phyloP scores from a whole-genome alignment of 92 coral and sea anemone species.

The Montipora capitata region DNA sequence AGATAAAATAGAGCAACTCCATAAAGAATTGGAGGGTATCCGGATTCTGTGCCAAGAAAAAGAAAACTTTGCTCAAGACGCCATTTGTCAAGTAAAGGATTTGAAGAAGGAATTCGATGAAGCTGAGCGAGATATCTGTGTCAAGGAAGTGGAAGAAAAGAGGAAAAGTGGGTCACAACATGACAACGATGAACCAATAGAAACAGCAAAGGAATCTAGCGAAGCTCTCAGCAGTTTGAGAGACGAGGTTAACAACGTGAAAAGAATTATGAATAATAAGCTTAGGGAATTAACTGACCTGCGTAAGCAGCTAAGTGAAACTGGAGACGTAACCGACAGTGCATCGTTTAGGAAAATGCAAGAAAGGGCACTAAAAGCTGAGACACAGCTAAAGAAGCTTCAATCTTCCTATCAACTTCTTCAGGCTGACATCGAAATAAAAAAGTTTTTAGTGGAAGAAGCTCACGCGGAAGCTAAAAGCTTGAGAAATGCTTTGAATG shows the following conservation, averaged over 20 bases:
- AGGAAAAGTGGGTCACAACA: neutral
- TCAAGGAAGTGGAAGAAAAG: constrained; percentile 25
- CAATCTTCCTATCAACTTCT: constrained; percentile 42
- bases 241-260: constrained; percentile 36
- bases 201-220: neutral
- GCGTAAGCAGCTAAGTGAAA: constrained; percentile 5
- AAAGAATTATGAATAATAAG: constrained; percentile 29
- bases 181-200: constrained; percentile 30
- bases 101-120: constrained; percentile 57
- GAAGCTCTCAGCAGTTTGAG: constrained; percentile 26
- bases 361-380: constrained; percentile 39
- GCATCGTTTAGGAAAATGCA: constrained; percentile 7
- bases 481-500: constrained; percentile 15
- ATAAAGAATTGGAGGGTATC: constrained; percentile 24
- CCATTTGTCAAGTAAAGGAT: constrained; percentile 48
- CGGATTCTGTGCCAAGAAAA: constrained; percentile 66
- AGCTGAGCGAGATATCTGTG: constrained; percentile 7
- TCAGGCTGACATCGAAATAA: constrained; percentile 30
- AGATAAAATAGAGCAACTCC: constrained; percentile 55
- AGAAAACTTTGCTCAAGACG: constrained; percentile 56
- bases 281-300: constrained; percentile 8
- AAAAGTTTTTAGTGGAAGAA: constrained; percentile 39
- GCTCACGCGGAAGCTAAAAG: constrained; percentile 19
- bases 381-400: constrained; percentile 47
- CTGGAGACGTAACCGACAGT: constrained; percentile 10